These are phyloP conservation scores for Homarus americanus DNA, from an alignment of 1,140 invertebrate species.

Conservation along the genomic window DNA sequence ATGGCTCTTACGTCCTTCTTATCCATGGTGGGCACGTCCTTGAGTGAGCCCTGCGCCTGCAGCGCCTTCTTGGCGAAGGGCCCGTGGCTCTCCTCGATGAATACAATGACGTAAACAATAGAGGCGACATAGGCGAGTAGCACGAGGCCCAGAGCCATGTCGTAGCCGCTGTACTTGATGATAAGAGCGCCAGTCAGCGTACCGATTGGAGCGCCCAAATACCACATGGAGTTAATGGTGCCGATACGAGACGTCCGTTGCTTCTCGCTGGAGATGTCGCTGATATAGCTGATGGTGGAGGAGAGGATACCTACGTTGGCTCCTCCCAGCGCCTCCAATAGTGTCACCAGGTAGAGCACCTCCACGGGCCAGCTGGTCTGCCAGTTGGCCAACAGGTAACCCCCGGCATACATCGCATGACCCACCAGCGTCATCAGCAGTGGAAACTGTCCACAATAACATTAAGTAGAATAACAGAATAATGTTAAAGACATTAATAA, in stretches of 20 bases:
- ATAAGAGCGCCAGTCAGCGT: conserved; percentile 56
- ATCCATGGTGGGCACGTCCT: not conserved
- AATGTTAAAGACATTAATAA: no score
- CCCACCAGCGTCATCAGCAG: conserved; percentile 56
- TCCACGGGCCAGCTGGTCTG: conserved; percentile 60
- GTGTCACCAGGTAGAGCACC: conserved; percentile 45
- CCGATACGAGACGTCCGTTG: conserved; percentile 58
- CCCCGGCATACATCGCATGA: conserved; percentile 54
- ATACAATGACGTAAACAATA: conserved; percentile 54
- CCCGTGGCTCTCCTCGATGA: conserved; percentile 72
- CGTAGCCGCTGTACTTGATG: conserved; percentile 57
- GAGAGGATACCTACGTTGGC: conserved; percentile 66
- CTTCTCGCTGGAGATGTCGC: conserved; percentile 63
- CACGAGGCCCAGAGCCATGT: conserved; percentile 60
- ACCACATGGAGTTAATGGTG: conserved; percentile 70
- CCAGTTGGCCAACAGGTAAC: conserved; percentile 65
- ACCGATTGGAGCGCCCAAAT: conserved; percentile 64
- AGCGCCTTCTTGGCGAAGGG: conserved; percentile 62
- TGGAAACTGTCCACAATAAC: conserved; percentile 68
- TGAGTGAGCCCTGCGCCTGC: conserved; percentile 24
- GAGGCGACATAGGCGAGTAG: conserved; percentile 44
- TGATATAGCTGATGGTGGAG: conserved; percentile 63
- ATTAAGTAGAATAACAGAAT: no score
- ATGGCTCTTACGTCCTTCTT: not conserved
- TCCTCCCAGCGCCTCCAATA: conserved; percentile 66